phyloP scores from a whole-genome alignment of 2,888 invertebrate genomes.

The Hypena proboscidalis region DNA sequence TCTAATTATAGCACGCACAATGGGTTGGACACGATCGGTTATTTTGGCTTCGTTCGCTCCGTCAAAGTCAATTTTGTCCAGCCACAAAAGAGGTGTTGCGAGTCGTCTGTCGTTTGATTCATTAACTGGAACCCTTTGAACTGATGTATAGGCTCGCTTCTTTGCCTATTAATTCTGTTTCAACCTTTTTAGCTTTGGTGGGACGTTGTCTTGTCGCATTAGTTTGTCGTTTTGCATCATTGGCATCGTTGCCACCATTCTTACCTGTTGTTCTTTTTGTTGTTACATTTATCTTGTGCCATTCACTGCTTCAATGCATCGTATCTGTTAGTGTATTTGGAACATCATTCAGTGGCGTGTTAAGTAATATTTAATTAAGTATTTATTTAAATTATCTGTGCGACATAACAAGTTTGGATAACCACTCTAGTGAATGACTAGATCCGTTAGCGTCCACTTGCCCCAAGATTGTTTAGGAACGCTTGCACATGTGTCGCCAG shows the following conservation, averaged over 20 bases:
- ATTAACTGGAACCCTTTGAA: constrained; percentile 79
- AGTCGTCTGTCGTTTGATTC: constrained; percentile 80
- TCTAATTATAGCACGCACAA: constrained; percentile 83
- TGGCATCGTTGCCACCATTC: constrained; percentile 49
- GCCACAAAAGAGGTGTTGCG: constrained; percentile 80
- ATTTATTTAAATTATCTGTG: constrained; percentile 7
- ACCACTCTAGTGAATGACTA: constrained; percentile 20
- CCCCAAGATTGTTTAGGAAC: constrained; percentile 26
- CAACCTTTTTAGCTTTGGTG: constrained; percentile 54
- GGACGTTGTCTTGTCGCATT: constrained; percentile 38
- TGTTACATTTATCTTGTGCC: constrained; percentile 49
- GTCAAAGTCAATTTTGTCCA: constrained; percentile 81
- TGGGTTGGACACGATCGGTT: constrained; percentile 83
- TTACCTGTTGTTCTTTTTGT: constrained; percentile 43
- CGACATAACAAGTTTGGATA: constrained; percentile 7
- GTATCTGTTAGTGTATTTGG: constrained; percentile 28
- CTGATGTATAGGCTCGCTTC: constrained; percentile 71
- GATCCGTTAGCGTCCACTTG: constrained; percentile 37
- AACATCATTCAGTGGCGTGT: constrained; percentile 24
- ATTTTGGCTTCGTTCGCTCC: constrained; percentile 77
- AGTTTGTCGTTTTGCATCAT: constrained; percentile 52
- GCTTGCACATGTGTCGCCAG: constrained; percentile 58
- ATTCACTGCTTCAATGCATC: constrained; percentile 40
- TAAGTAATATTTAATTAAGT: constrained; percentile 19
- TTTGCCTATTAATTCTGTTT: constrained; percentile 63